phyloP scores from a whole-genome alignment of 2,797 vertebrate species.

The Sebastes goodei region DNA sequence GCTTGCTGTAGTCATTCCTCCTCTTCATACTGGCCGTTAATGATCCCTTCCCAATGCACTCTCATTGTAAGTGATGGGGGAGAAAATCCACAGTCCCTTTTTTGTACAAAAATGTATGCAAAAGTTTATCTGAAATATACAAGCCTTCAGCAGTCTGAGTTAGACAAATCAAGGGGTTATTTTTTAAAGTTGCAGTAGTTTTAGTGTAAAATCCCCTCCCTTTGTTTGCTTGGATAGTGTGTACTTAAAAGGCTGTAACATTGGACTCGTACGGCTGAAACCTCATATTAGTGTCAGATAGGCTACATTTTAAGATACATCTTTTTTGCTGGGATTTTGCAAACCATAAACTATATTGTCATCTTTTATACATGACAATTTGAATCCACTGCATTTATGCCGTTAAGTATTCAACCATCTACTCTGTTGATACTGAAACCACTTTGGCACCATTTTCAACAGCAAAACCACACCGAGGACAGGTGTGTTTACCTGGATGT shows the following conservation, averaged over 20 bases:
- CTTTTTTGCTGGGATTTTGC: too few relatives aligned
- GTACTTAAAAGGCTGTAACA: too few relatives aligned
- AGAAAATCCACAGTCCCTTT: not conserved
- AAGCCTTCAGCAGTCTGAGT: not conserved
- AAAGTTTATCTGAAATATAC: not conserved
- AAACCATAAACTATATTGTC: too few relatives aligned
- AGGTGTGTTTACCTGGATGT: slow-evolving; percentile 16
- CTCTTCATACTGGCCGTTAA: not conserved
- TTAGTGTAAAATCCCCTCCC: not conserved
- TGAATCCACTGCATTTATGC: too few relatives aligned
- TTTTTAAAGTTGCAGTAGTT: not conserved
- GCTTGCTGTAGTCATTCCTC: not conserved
- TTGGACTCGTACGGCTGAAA: too few relatives aligned
- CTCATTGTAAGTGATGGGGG: not conserved
- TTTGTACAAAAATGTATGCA: not conserved
- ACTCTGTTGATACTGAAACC: too few relatives aligned
- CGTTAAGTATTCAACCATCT: too few relatives aligned
- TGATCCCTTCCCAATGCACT: not conserved
- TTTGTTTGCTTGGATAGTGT: too few relatives aligned
- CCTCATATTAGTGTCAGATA: too few relatives aligned
- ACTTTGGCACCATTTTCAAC: not conserved
- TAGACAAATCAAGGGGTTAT: not conserved
- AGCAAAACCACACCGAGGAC: not conserved
- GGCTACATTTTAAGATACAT: too few relatives aligned
- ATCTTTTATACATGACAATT: too few relatives aligned